These are phyloP conservation scores for Colinus virginianus DNA, from an alignment of 2,113 vertebrate genomes.

Conservation along the genomic window DNA sequence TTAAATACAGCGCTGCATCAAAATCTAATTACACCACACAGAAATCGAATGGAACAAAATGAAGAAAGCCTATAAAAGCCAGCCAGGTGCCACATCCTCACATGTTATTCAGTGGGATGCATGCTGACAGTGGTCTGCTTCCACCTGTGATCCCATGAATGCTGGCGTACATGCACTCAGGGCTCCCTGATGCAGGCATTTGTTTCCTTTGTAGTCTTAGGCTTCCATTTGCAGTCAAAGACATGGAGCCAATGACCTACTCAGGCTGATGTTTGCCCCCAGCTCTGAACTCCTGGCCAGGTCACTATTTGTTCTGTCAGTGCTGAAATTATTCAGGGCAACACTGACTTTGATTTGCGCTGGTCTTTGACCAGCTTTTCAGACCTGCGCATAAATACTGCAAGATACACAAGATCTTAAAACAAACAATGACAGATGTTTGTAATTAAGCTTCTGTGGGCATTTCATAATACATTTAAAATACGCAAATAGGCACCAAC, in stretches of 20 bases:
- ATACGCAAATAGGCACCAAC: not conserved
- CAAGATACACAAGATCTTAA: not conserved
- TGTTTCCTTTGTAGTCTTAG: not conserved
- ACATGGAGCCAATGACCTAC: not conserved
- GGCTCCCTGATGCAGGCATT: not conserved
- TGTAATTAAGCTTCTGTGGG: not conserved
- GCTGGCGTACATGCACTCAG: not conserved
- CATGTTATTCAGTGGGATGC: not conserved
- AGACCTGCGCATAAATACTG: not conserved
- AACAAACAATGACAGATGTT: not conserved
- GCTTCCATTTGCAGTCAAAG: not conserved
- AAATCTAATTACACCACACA: not conserved
- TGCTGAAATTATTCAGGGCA: not conserved
- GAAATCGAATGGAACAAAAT: not conserved
- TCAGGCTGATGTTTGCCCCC: not conserved
- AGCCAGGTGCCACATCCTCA: not conserved
- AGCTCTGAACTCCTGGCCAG: not conserved
- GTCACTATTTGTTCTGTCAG: not conserved
- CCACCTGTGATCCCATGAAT: not conserved
- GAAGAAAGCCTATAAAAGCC: not conserved
- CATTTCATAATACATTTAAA: not conserved
- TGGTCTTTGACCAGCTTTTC: not conserved
- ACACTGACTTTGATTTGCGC: not conserved
- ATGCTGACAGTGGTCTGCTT: not conserved
- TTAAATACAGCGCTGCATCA: not conserved